Percentiles rank a stretch among this genome's conserved stretches.
Evolutionary conservation across 2,113 vertebrate genomes (phyloP).

Genomic region (Crypturellus undulatus): DNA sequence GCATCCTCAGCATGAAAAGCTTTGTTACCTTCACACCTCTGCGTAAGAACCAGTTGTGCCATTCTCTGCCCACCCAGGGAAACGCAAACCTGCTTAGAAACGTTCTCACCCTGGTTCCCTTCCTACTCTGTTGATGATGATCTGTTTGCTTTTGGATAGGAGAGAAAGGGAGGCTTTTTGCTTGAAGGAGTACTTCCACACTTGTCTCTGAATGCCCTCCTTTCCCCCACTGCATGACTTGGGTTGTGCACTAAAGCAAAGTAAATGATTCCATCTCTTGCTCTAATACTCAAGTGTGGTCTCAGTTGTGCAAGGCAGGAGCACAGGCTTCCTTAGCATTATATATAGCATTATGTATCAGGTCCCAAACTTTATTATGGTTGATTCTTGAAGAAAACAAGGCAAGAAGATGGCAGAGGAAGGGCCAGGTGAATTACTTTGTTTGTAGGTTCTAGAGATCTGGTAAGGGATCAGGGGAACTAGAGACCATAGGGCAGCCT

Average conservation of each 20-base stretch:
- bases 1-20: not conserved
- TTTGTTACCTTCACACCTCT: not conserved
- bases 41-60: not conserved
- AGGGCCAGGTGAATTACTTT: not conserved
- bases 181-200: not conserved
- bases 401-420: not conserved
- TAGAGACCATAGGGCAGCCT: not conserved
- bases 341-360: no score
- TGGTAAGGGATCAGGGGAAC: not conserved
- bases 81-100: not conserved
- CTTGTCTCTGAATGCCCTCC: not conserved
- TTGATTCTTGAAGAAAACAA: not conserved
- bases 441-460: not conserved
- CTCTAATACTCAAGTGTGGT: not conserved
- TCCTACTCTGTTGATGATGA: not conserved
- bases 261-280: not conserved
- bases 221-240: not conserved
- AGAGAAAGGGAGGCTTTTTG: not conserved
- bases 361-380: not conserved
- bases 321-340: not conserved
- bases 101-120: slow-evolving; percentile 33
- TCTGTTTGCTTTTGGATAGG: slow-evolving; percentile 16
- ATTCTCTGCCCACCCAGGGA: not conserved
- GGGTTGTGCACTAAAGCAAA: not conserved
- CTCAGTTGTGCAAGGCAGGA: not conserved